A percentile compares a stretch with the other conserved stretches of the same genome.
These are phyloP conservation scores for Phoenoteleia sp. DNA, from an alignment of 2,888 invertebrate species.

Conservation along the genomic window DNA sequence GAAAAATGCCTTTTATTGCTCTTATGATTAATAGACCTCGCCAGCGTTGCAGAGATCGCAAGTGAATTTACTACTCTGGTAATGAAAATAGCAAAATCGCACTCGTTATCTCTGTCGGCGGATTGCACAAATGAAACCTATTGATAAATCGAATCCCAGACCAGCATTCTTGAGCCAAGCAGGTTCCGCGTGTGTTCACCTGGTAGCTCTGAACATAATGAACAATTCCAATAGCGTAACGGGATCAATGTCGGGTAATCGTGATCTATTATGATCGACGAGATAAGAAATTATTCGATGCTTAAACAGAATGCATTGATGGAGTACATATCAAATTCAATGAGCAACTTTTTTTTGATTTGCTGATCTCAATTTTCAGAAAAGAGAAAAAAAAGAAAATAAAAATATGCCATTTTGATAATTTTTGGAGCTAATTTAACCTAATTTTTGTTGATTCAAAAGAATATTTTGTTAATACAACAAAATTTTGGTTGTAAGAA, in stretches of 20 bases:
- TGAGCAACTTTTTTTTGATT: not conserved
- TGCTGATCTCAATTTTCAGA: too few relatives aligned
- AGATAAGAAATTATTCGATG: constrained; percentile 44
- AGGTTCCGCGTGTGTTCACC: constrained; percentile 63
- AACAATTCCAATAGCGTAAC: constrained; percentile 69
- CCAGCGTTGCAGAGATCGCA: constrained; percentile 24
- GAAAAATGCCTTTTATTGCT: constrained; percentile 38
- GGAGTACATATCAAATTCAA: too few relatives aligned
- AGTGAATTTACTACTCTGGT: constrained; percentile 56
- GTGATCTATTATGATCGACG: constrained; percentile 65
- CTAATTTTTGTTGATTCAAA: too few relatives aligned
- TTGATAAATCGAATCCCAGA: constrained; percentile 56
- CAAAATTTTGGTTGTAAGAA: too few relatives aligned
- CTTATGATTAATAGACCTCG: constrained; percentile 49
- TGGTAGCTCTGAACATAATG: constrained; percentile 57
- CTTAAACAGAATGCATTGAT: constrained; percentile 35
- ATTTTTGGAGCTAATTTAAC: too few relatives aligned
- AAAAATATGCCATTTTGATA: not conserved
- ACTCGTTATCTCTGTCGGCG: constrained; percentile 57
- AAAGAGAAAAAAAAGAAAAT: too few relatives aligned
- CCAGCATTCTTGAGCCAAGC: constrained; percentile 54
- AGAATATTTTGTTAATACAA: too few relatives aligned
- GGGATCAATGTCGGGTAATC: constrained; percentile 71
- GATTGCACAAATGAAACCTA: constrained; percentile 49
- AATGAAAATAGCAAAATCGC: constrained; percentile 66